These are phyloP conservation scores for Lutraria lutraria DNA, from an alignment of 2,888 invertebrate species.

Conservation along the genomic window DNA sequence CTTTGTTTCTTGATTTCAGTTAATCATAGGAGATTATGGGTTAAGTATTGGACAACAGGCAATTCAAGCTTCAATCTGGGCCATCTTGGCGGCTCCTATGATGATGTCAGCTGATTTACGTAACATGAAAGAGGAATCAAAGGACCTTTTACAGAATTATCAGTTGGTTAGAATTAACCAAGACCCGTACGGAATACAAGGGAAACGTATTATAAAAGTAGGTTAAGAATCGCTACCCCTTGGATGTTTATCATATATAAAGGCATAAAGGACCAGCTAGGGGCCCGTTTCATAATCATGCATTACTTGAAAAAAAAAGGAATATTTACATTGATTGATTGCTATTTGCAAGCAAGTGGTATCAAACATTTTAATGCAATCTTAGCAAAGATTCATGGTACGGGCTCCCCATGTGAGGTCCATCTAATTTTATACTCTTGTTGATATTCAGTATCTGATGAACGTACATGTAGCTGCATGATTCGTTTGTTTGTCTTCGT, in stretches of 20 bases:
- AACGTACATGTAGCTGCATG: too few relatives aligned
- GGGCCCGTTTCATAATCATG: too few relatives aligned
- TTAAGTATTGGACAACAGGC: constrained; percentile 97
- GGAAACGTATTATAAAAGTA: constrained; percentile 90
- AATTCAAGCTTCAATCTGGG: constrained; percentile 98
- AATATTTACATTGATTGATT: too few relatives aligned
- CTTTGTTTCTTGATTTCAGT: constrained; percentile 88
- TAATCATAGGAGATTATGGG: constrained; percentile 97
- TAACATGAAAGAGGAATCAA: constrained; percentile 94
- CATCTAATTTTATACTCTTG: too few relatives aligned
- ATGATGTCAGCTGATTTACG: constrained; percentile 98
- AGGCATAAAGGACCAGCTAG: too few relatives aligned
- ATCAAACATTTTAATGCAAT: too few relatives aligned
- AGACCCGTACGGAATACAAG: constrained; percentile 96
- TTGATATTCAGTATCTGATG: too few relatives aligned
- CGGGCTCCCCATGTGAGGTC: too few relatives aligned
- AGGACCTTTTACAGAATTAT: constrained; percentile 95
- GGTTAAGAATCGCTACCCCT: not conserved
- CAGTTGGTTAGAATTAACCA: constrained; percentile 97
- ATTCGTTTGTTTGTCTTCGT: too few relatives aligned
- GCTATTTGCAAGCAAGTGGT: too few relatives aligned
- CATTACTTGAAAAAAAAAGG: too few relatives aligned
- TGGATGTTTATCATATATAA: not conserved
- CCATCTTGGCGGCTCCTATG: constrained; percentile 97
- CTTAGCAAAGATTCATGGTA: too few relatives aligned